A percentile compares a stretch with the other conserved stretches of the same genome.
Evolutionary conservation across 2,113 vertebrate genomes (phyloP).

Genomic region (Lamprotornis superbus): DNA sequence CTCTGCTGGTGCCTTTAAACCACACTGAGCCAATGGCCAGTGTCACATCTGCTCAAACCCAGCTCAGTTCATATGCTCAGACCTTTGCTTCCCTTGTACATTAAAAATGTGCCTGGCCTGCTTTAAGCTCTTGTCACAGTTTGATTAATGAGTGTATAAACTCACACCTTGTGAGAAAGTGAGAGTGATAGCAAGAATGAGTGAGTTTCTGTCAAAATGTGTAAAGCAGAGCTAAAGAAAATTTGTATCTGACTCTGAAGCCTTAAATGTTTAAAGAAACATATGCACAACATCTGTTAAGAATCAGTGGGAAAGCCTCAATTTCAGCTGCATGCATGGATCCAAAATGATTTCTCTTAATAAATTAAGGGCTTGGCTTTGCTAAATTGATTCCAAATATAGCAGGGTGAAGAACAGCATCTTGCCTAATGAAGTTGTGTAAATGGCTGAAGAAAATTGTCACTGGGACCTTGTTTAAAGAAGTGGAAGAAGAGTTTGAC

Average conservation of each 20-base stretch:
- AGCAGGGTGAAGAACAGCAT: not conserved
- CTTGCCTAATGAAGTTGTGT: not conserved
- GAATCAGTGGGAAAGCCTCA: not conserved
- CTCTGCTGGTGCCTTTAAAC: not conserved
- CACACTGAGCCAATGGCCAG: not conserved
- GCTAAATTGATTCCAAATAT: not conserved
- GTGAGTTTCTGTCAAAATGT: not conserved
- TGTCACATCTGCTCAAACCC: not conserved
- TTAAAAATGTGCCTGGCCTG: not conserved
- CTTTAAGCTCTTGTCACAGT: not conserved
- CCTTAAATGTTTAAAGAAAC: not conserved
- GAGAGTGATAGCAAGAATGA: not conserved
- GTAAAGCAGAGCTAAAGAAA: not conserved
- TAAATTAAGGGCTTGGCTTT: not conserved
- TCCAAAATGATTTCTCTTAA: not conserved
- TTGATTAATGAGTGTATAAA: slow-evolving; percentile 22
- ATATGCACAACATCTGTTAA: not conserved
- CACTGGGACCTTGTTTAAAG: not conserved
- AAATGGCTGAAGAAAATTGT: not conserved
- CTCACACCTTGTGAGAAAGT: not conserved
- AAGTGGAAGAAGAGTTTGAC: not conserved
- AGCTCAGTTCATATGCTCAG: not conserved
- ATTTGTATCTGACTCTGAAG: not conserved
- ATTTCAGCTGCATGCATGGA: not conserved
- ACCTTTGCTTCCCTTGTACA: not conserved